A percentile compares a stretch with the other conserved stretches of the same genome.
Evolutionary conservation across 2,113 vertebrate species (phyloP).

Genomic region (Eleginops maclovinus): DNA sequence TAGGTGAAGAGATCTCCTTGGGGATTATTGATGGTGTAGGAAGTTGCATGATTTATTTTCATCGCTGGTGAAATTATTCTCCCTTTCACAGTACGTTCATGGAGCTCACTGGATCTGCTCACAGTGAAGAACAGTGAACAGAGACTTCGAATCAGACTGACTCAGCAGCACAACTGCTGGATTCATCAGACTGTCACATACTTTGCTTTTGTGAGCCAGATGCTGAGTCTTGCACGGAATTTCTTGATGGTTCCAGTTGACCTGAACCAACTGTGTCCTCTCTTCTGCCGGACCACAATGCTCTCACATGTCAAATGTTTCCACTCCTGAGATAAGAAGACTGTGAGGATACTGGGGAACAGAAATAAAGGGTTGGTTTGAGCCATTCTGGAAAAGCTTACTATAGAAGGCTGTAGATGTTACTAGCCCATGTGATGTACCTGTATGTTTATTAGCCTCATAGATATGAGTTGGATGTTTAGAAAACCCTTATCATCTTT

Average conservation of each 20-base stretch:
- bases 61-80: conserved; percentile 85
- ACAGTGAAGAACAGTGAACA: conserved; percentile 10
- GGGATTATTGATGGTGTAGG: conserved; percentile 91
- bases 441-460: too few relatives aligned
- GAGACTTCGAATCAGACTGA: background rate
- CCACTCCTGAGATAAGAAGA: conserved; percentile 93
- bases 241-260: conserved; percentile 92
- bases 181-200: conserved; percentile 58
- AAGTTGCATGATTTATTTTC: conserved; percentile 87
- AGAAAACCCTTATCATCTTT: too few relatives aligned
- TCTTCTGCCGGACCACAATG: conserved; percentile 87
- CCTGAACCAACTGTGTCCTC: conserved; percentile 92
- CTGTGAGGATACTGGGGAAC: conserved; percentile 87
- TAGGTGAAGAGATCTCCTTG: conserved; percentile 90
- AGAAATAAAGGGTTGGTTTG: background rate
- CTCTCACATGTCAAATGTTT: conserved; percentile 91
- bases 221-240: conserved; percentile 90
- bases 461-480: too few relatives aligned
- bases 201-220: conserved; percentile 92
- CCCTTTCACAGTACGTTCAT: conserved; percentile 78
- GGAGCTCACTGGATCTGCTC: conserved; percentile 83
- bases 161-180: background rate
- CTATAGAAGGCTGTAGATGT: background rate
- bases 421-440: too few relatives aligned
- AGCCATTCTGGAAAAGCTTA: background rate